Evolutionary conservation across 2,888 invertebrate genomes (phyloP).

Genomic region (Pantelozetes paolii): DNA sequence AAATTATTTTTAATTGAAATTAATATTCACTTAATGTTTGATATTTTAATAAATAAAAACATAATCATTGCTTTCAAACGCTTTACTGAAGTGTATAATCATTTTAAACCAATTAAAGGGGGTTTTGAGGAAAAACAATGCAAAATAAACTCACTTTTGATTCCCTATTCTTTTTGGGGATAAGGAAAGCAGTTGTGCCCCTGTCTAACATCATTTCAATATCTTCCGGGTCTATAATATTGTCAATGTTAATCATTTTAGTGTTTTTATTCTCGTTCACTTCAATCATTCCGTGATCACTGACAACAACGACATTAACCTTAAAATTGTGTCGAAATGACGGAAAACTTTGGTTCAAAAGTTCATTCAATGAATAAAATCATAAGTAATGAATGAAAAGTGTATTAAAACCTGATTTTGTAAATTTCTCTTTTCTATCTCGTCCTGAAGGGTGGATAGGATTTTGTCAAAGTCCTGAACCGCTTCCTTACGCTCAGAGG

Average conservation of each 20-base stretch:
- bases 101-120: neutral
- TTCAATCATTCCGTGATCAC: conserved; percentile 53
- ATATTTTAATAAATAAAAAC: too few species aligned
- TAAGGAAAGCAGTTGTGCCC: conserved; percentile 45
- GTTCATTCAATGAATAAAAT: neutral
- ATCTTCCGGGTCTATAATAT: conserved; percentile 45
- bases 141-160: conserved; percentile 39
- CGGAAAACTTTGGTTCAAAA: neutral
- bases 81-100: neutral
- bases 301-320: conserved; percentile 52
- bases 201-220: conserved; percentile 45
- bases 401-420: conserved; percentile 17
- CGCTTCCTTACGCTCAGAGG: conserved; percentile 35
- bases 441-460: conserved; percentile 32
- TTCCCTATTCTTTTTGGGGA: conserved; percentile 45
- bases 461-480: conserved; percentile 38
- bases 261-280: conserved; percentile 48
- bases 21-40: too few species aligned
- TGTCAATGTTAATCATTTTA: conserved; percentile 46
- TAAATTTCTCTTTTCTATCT: conserved; percentile 38
- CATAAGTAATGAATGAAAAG: neutral
- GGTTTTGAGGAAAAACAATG: neutral
- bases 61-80: too few species aligned
- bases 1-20: too few species aligned
- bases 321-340: conserved; percentile 30